Conservation (phyloP, 2,797 vertebrate species). For the Cyprinella venusta region DNA sequence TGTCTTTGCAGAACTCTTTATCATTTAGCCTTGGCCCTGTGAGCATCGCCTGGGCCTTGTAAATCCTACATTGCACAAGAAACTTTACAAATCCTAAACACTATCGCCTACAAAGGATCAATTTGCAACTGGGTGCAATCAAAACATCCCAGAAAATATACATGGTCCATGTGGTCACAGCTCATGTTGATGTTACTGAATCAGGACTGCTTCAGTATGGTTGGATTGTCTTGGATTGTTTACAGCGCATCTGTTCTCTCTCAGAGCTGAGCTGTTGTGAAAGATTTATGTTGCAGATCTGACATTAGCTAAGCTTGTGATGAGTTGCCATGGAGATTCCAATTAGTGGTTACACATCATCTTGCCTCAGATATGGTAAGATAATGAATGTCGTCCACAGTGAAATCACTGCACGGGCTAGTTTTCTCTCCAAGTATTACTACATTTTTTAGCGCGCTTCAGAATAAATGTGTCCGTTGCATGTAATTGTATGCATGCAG, state of each 20-base stretch:
- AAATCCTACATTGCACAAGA: conserved; percentile 42
- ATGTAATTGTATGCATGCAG: conserved; percentile 38
- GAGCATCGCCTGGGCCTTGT: conserved; percentile 8
- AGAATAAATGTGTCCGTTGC: conserved; percentile 57
- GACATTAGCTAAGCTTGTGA: conserved; percentile 64
- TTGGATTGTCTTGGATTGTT: conserved; percentile 67
- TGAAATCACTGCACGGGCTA: conserved; percentile 55
- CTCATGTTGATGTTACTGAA: conserved; percentile 72
- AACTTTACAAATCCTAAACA: conserved; percentile 52
- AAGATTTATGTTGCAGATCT: conserved; percentile 68
- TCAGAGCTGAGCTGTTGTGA: conserved; percentile 65
- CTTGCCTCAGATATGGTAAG: conserved; percentile 58
- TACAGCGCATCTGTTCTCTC: conserved; percentile 70
- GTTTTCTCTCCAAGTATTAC: conserved; percentile 58
- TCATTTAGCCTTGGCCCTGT: conserved; percentile 19
- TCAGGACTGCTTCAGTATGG: conserved; percentile 70
- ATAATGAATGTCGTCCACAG: conserved; percentile 55
- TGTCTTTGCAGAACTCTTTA: conserved; percentile 21
- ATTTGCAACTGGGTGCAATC: conserved; percentile 69
- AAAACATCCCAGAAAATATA: conserved; percentile 70
- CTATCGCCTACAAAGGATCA: conserved; percentile 64
- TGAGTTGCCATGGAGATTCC: conserved; percentile 66
- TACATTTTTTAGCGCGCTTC: conserved; percentile 52
- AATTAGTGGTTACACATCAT: conserved; percentile 69
- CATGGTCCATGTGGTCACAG: conserved; percentile 70